Conservation (phyloP, 2,113 vertebrate species). For the Pao palembangensis region DNA sequence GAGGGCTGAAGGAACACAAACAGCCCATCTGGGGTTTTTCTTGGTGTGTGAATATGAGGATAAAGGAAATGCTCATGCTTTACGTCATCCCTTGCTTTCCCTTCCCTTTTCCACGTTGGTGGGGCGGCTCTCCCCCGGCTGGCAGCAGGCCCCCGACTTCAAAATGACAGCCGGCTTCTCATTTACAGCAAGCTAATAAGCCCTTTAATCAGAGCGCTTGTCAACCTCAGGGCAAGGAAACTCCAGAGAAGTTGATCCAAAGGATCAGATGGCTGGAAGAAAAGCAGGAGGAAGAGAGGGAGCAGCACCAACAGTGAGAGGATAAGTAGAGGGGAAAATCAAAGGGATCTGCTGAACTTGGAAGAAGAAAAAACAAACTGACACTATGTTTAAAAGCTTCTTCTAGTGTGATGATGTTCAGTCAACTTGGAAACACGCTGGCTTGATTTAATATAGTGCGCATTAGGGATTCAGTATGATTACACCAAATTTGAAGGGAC, state of each 20-base stretch:
- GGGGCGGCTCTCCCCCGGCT: slow-evolving; percentile 26
- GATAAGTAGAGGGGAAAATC: slow-evolving; percentile 25
- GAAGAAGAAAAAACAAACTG: slow-evolving; percentile 20
- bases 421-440: slow-evolving; percentile 2
- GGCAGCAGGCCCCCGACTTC: slow-evolving; percentile 45
- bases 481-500: slow-evolving; percentile 6
- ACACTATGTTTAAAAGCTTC: slow-evolving; percentile 16
- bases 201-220: slow-evolving; percentile 69
- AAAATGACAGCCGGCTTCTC: slow-evolving; percentile 61
- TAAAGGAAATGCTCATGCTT: slow-evolving; percentile 56
- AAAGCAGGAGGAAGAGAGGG: slow-evolving; percentile 14
- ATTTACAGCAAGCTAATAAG: slow-evolving; percentile 64
- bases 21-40: slow-evolving; percentile 30
- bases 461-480: slow-evolving; percentile 6
- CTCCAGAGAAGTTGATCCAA: slow-evolving; percentile 58
- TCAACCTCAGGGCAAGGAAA: slow-evolving; percentile 56
- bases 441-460: slow-evolving; percentile 14
- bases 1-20: slow-evolving; percentile 33
- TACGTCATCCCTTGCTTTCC: slow-evolving; percentile 48
- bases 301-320: slow-evolving; percentile 18
- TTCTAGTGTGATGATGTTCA: background rate
- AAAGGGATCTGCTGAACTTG: slow-evolving; percentile 36
- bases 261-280: slow-evolving; percentile 60
- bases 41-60: slow-evolving; percentile 46
- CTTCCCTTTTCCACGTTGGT: background rate